Evolutionary conservation across 2,797 vertebrate species (phyloP).

Genomic region (Peromyscus attwateri): DNA sequence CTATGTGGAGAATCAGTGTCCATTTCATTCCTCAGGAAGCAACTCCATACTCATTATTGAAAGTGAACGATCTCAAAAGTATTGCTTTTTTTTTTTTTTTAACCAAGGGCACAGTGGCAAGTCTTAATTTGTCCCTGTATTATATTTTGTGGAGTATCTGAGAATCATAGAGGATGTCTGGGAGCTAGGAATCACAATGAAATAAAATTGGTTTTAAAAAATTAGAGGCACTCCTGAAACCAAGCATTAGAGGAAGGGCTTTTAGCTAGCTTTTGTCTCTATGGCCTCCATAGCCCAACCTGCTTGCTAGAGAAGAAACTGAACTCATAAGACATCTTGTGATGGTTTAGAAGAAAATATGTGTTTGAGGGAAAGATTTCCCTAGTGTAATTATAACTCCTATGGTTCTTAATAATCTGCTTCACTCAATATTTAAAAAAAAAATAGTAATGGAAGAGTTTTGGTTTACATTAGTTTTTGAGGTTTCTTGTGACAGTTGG

Average conservation of each 20-base stretch:
- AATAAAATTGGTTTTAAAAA: background rate
- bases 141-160: background rate
- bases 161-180: background rate
- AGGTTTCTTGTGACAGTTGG: constrained; percentile 36
- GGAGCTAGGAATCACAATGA: background rate
- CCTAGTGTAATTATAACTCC: background rate
- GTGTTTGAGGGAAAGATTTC: background rate
- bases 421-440: background rate
- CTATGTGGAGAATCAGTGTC: background rate
- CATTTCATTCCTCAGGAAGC: background rate
- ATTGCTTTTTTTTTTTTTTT: background rate
- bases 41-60: background rate
- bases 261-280: background rate
- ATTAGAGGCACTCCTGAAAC: background rate
- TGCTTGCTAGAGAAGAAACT: background rate
- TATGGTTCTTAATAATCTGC: constrained; percentile 13
- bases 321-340: background rate
- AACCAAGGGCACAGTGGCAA: background rate
- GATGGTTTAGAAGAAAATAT: background rate
- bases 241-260: background rate
- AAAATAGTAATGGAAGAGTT: background rate
- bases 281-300: too few relatives aligned
- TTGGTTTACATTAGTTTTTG: constrained; percentile 43
- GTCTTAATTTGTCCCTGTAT: background rate
- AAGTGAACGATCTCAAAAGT: background rate